Evolutionary conservation across 2,113 vertebrate genomes (phyloP), one percentile per base, ranked within the genome.

Genomic region (Cricetomys ansorgei): DNA sequence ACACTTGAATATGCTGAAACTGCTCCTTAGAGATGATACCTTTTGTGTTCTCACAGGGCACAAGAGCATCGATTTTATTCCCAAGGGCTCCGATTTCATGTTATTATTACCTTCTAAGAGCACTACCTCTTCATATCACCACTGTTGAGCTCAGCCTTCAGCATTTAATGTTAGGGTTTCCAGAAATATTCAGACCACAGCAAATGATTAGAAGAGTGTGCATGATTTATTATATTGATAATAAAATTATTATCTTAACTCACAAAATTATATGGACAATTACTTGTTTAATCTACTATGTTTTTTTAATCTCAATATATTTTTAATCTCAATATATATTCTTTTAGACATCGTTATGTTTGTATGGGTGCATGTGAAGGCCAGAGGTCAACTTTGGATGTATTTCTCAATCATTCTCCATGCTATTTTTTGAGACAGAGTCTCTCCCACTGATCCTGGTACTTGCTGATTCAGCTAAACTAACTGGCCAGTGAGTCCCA

Each of bases 241-340:
- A 34, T 48, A 76, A 75, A 81, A 86, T 53, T 86, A 31, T 86
- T 57, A 34, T 34, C 55, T 75, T 45, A 89, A 73, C 34, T 45
- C 25, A 73, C 29, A 57, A 53, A 34, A 89, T 73, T 48, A 64
- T 11, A 29, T 64, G 50, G 19, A 57, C 11, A 45, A 67, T 67
- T 75, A 75, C 11, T 29, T 72, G 17, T 55, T 89, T 37, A 34
- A 50, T 34, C 10, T 77, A 43, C 34, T 70, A 10, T 65, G 72
- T 81, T 92, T 69, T 50, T 21, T n/a, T n/a, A n/a, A 93, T 89
- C 79, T 84, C n/a, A 88, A 45, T 31, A 77, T 69, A 73, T 69
- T 85, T 29, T 62, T 34, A 64, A 29, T n/a, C n/a, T n/a, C n/a
- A n/a, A n/a, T n/a, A n/a, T n/a, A 45, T 0, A 11, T 65, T 67